phyloP scores from a whole-genome alignment of 2,797 vertebrate species.

The Potorous gilbertii region DNA sequence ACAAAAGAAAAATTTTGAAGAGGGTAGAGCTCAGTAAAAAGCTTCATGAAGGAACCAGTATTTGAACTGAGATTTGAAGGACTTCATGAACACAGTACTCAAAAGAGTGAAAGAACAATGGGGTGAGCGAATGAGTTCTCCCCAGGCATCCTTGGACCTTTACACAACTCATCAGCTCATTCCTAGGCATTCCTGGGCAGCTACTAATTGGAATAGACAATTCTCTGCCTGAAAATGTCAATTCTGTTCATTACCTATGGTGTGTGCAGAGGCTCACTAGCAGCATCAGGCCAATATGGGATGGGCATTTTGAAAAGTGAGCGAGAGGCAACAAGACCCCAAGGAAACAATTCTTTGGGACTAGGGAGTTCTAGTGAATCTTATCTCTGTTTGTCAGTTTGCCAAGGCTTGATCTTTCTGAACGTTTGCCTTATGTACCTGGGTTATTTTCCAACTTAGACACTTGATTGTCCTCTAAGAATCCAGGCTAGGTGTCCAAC shows the following conservation, averaged over 20 bases:
- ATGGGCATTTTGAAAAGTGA: neutral
- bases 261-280: neutral
- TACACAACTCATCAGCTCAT: neutral
- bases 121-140: neutral
- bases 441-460: neutral
- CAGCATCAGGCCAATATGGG: neutral
- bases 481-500: neutral
- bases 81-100: neutral
- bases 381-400: neutral
- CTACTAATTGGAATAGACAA: neutral
- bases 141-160: neutral
- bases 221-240: neutral
- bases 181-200: neutral
- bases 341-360: neutral
- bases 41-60: neutral
- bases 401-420: neutral
- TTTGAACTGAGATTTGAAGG: neutral
- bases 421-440: neutral
- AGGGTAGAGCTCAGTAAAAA: neutral
- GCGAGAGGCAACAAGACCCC: neutral
- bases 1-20: neutral
- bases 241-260: neutral
- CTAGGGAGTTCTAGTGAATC: neutral
- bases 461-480: neutral
- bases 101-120: neutral